A percentile compares a stretch with the other conserved stretches of the same genome.
Evolutionary conservation across 1,140 invertebrate genomes (phyloP).

Genomic region (Penaeus chinensis): DNA sequence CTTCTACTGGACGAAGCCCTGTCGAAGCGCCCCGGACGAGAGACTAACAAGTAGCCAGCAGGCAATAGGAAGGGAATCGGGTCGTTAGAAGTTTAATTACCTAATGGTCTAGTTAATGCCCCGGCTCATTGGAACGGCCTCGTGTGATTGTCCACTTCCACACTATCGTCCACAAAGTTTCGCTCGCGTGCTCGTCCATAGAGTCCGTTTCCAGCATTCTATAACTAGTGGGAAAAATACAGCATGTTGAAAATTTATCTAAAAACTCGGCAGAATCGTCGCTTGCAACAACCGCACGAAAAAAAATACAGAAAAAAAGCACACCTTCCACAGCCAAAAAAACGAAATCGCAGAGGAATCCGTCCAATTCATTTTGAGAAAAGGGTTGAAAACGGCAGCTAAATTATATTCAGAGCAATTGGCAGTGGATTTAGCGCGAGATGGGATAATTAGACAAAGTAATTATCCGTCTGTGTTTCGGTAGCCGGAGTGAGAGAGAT

Average conservation of each 20-base stretch:
- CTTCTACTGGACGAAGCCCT: too few species aligned
- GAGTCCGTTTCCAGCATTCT: neutral
- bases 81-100: constrained; percentile 56
- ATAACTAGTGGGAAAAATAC: neutral
- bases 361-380: constrained; percentile 31
- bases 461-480: constrained; percentile 41
- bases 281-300: too few species aligned
- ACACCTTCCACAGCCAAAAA: too few species aligned
- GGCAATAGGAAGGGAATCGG: constrained; percentile 54
- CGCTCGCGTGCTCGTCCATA: neutral
- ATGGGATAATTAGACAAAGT: constrained; percentile 39
- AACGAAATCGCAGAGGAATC: too few species aligned
- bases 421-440: constrained; percentile 41
- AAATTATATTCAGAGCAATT: constrained; percentile 49
- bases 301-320: too few species aligned
- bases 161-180: neutral
- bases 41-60: constrained; percentile 47
- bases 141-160: constrained; percentile 13
- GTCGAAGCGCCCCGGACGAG: neutral
- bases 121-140: constrained; percentile 42
- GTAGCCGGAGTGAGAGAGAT: constrained; percentile 6
- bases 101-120: constrained; percentile 53
- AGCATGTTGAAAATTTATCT: too few species aligned
- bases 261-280: too few species aligned
- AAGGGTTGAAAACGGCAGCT: neutral